Base-by-base conservation (phyloP, 2,888 invertebrate genomes). In the Lymantria monacha region DNA sequence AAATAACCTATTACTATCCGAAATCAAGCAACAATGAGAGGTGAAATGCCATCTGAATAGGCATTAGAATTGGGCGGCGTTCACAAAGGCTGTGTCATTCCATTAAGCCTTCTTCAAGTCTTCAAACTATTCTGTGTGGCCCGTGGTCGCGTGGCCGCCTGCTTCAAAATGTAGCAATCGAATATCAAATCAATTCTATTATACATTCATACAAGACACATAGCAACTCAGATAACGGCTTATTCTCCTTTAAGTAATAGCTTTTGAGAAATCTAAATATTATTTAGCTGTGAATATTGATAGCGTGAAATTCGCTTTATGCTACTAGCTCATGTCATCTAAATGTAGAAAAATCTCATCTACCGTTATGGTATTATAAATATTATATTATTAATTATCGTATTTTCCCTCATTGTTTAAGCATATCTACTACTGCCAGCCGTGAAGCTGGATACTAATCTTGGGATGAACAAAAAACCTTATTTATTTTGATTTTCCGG, bases 51-150 rank as follows among this genome's bases (percentile, higher is more conserved):
- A 89, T 88, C 85, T 91, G 87, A 91, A 91, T 90, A 85, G 88
- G 88, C 90, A 88, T 89, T 87, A 83, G 88, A 90, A 90, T 90
- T 91, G 89, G 90, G 89, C 91, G 91, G 91, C 86, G 81, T 75
- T 80, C 74, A 88, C 90, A 91, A 91, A 90, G 90, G 84, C 84
- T 79, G 77, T 89, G 90, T 90, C 90, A 91, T 88, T 89, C 89
- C 84, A 90, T 91, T 90, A 90, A 88, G 87, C 87, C 87, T 87
- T 81, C 89, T 91, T 90, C 83, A 87, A 85, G 84, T 78, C 76
- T 83, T 82, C 81, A 81, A 78, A 75, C 70, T 79, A 72, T 74
- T 81, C 81, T 85, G 90, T 89, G 89, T 88, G 90, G 87, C 85
- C 84, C 79, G 75, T 76, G 76, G 87, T 85, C 87, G 87, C 88